Conservation (phyloP, 2,113 vertebrate genomes). For the Pristiophorus japonicus region DNA sequence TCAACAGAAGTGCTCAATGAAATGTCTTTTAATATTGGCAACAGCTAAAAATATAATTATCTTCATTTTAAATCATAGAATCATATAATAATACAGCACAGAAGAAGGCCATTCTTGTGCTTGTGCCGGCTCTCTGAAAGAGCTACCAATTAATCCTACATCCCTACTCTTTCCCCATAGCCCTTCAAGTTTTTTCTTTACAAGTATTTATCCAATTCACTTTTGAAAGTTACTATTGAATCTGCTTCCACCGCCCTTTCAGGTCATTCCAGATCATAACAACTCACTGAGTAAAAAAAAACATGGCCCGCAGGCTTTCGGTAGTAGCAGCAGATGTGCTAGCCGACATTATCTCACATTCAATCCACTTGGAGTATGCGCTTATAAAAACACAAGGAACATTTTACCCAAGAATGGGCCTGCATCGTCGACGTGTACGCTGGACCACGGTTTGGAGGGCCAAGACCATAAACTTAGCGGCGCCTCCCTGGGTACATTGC, state of each 20-base stretch:
- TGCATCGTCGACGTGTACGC: no score
- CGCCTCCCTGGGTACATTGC: no score
- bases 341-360: no score
- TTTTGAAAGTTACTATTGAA: not conserved
- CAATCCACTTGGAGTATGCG: no score
- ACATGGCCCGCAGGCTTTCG: no score
- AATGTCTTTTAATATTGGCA: not conserved
- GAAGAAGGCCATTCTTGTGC: not conserved
- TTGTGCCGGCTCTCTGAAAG: not conserved
- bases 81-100: not conserved
- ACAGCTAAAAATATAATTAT: not conserved
- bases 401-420: no score
- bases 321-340: no score
- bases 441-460: no score
- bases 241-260: not conserved
- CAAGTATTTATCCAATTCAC: not conserved
- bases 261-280: not conserved
- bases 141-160: not conserved
- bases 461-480: no score
- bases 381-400: no score
- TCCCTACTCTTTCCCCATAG: not conserved
- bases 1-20: not conserved
- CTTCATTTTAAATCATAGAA: not conserved
- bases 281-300: not conserved
- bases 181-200: not conserved